A percentile compares a stretch with the other conserved stretches of the same genome.
Evolutionary conservation across 2,888 invertebrate genomes (phyloP).

Genomic region (Drosophila macrospina): DNA sequence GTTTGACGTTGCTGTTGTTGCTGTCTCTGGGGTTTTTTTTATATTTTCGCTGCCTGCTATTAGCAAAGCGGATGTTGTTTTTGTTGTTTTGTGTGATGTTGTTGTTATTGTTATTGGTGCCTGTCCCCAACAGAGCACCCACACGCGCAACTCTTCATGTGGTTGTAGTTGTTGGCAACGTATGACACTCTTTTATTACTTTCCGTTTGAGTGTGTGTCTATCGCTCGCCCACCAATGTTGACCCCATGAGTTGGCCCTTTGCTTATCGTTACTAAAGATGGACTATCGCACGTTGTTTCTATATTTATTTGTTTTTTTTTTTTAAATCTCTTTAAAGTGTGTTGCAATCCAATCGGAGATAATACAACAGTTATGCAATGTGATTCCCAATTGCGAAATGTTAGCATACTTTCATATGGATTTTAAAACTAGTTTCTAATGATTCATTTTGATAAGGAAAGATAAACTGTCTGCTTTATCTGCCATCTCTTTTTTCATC

Average conservation of each 20-base stretch:
- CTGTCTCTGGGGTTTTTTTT: constrained; percentile 42
- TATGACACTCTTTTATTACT: constrained; percentile 58
- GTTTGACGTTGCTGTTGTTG: constrained; percentile 52
- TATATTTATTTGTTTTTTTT: background rate
- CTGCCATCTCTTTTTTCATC: background rate
- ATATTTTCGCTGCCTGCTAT: constrained; percentile 63
- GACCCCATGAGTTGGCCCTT: constrained; percentile 53
- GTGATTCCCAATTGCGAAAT: constrained; percentile 9
- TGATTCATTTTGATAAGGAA: constrained; percentile 7
- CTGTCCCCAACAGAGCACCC: constrained; percentile 59
- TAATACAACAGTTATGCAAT: background rate
- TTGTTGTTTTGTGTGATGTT: constrained; percentile 32
- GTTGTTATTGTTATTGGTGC: constrained; percentile 12
- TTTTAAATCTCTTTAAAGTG: constrained; percentile 1
- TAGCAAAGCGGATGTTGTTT: constrained; percentile 81
- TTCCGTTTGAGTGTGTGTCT: constrained; percentile 30
- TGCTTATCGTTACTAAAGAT: constrained; percentile 51
- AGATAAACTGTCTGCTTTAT: background rate
- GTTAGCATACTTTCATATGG: background rate
- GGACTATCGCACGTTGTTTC: constrained; percentile 1
- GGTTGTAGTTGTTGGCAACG: constrained; percentile 64
- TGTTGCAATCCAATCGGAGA: background rate
- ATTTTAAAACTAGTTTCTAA: constrained; percentile 10
- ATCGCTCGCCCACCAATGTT: constrained; percentile 64
- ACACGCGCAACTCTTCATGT: constrained; percentile 46